Percentiles rank a stretch among this genome's conserved stretches.
Evolutionary conservation across 1,140 invertebrate genomes (phyloP).

Genomic region (Calephelis virginiensis): DNA sequence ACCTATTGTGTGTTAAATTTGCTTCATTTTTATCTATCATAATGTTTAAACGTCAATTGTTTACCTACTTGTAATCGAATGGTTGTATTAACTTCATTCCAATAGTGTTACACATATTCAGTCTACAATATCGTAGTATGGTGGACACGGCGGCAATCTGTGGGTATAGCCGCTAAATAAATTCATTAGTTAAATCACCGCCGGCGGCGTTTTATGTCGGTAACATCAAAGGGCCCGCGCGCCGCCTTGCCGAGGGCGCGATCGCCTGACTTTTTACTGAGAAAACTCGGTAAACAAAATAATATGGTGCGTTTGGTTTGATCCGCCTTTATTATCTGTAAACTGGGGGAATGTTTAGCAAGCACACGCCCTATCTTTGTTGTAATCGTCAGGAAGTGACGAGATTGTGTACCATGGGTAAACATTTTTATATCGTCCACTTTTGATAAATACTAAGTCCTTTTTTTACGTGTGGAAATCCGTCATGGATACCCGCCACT

Average conservation of each 20-base stretch:
- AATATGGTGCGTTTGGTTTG: constrained; percentile 72
- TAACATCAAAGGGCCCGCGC: constrained; percentile 70
- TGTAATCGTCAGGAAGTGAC: constrained; percentile 40
- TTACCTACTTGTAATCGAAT: too few relatives aligned
- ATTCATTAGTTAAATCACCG: constrained; percentile 80
- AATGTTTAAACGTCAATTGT: too few relatives aligned
- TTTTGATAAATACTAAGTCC: too few relatives aligned
- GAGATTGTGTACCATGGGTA: background rate
- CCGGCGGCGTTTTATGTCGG: constrained; percentile 78
- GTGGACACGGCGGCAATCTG: constrained; percentile 53
- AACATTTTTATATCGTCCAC: background rate
- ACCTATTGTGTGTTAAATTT: too few relatives aligned
- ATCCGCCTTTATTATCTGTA: constrained; percentile 75
- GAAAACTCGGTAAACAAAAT: constrained; percentile 78
- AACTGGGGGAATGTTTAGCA: constrained; percentile 64
- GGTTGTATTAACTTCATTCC: constrained; percentile 1
- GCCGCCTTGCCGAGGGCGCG: constrained; percentile 64
- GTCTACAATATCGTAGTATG: constrained; percentile 27
- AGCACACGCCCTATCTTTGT: constrained; percentile 59
- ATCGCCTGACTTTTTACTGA: constrained; percentile 72
- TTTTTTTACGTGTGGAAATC: too few relatives aligned
- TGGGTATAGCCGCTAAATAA: constrained; percentile 75
- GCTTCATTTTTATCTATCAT: too few relatives aligned
- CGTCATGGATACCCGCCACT: too few relatives aligned
- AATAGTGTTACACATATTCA: constrained; percentile 25